phyloP scores from a whole-genome alignment of 2,113 vertebrate genomes.

The Cichladusa arquata region DNA sequence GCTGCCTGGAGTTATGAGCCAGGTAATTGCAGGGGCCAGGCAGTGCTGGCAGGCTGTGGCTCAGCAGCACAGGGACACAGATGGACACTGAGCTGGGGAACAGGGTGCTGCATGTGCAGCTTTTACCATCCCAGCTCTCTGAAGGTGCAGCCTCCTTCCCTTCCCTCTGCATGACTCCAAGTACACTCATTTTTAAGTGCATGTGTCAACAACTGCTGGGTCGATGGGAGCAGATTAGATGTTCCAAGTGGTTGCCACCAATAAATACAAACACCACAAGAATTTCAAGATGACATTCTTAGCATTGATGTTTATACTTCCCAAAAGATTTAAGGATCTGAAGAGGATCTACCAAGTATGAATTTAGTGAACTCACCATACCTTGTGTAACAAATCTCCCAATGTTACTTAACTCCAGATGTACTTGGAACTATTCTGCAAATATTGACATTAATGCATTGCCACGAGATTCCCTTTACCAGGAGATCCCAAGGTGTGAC shows the following conservation, averaged over 20 bases:
- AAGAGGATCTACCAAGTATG: background rate
- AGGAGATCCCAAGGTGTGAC: background rate
- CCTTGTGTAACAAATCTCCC: background rate
- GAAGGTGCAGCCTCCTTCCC: background rate
- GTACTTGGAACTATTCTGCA: background rate
- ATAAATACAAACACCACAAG: background rate
- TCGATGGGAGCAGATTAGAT: background rate
- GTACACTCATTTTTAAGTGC: background rate
- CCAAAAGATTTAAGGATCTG: background rate
- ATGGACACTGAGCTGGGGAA: background rate
- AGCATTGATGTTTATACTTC: background rate
- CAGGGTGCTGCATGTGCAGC: background rate
- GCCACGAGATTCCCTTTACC: background rate
- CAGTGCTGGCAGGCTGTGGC: background rate
- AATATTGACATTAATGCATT: background rate
- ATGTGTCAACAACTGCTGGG: background rate
- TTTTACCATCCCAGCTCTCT: background rate
- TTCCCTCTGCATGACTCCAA: background rate
- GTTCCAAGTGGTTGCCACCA: background rate
- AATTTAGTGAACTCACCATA: fast-evolving
- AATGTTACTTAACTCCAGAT: background rate
- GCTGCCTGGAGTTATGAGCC: fast-evolving
- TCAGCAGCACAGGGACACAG: background rate
- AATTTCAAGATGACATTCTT: slow-evolving; percentile 19
- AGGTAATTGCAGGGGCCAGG: background rate